These are phyloP conservation scores for Ascidia mentula DNA, from an alignment of 23 tunicate species.

Conservation along the genomic window DNA sequence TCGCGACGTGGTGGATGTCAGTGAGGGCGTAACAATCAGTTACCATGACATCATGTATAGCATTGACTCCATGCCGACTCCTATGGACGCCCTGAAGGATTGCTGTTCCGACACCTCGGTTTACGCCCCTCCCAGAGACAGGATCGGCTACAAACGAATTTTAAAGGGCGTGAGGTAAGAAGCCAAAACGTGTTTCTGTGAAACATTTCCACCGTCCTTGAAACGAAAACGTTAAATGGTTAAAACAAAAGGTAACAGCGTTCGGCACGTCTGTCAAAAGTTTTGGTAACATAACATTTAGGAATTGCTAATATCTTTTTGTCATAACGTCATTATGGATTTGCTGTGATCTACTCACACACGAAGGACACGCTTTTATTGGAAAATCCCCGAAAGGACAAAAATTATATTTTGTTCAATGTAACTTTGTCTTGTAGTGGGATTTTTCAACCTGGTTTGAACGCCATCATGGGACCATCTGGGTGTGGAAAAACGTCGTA, in stretches of 20 bases:
- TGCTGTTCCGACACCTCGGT: not conserved
- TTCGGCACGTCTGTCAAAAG: not conserved
- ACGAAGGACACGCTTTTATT: no score
- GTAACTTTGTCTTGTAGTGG: constrained; percentile 17
- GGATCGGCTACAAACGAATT: not conserved
- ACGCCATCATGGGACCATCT: constrained; percentile 58
- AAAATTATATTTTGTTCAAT: not conserved
- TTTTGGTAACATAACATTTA: not conserved
- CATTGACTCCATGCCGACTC: not conserved
- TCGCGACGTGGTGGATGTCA: constrained; percentile 1
- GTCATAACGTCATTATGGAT: no score
- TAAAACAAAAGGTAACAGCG: not conserved
- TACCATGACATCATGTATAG: not conserved
- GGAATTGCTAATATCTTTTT: no score
- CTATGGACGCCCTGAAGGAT: not conserved
- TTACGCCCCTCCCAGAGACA: not conserved
- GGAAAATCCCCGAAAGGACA: no score
- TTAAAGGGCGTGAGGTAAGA: not conserved
- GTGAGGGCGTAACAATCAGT: constrained; percentile 3
- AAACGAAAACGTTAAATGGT: not conserved
- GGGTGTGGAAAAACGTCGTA: constrained; percentile 54
- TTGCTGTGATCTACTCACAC: no score
- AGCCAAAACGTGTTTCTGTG: not conserved
- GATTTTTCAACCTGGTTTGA: constrained; percentile 26
- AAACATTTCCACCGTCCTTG: no score